Evolutionary conservation across 2,113 vertebrate genomes (phyloP), one percentile per base, ranked within the genome.

Genomic region (Rana temporaria): DNA sequence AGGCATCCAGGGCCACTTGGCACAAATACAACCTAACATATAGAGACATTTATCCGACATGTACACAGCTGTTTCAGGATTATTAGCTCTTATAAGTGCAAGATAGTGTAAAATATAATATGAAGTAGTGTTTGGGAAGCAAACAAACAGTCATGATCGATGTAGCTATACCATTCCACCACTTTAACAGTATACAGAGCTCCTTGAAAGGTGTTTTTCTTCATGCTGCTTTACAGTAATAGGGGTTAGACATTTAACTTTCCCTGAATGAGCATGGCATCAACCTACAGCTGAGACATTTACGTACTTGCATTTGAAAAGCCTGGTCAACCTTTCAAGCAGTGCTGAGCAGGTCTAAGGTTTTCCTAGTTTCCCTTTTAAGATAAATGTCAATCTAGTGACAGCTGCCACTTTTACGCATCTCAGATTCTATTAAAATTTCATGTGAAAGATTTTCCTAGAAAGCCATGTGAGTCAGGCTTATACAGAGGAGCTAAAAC

Each of bases 351-450:
- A 22, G 48, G 38, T 66, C 64, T 38, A 12, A 12, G 48, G 63
- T 66, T 79, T 66, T 79, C 24, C 48, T 38, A 20, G 77, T 57
- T 68, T 56, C 18, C n/a, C 24, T 60, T 79, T 56, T 65, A 67
- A 57, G 73, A 48, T 57, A 65, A 75, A 59, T 68, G 65, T 66
- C 52, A 73, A 57, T 76, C 73, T 15, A 34, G 42, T 86, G 88
- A 87, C 87, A 86, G 84, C 75, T 72, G n/a, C 64, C 86, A 86
- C 81, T 17, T n/a, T 84, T 70, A 86, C 24, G 68, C 52, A 87
- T 85, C 78, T 86, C 73, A 82, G 24, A 57, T 11, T 81, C 76
- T 84, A 80, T 81, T 30, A 70, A 85, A 84, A 56, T 72, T 65
- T 64, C 62, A 78, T 15, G 62, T 32, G 65, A 84, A 85, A 34